Base-by-base conservation (phyloP, 2,797 vertebrate genomes). In the Odontamblyopus rebecca region DNA sequence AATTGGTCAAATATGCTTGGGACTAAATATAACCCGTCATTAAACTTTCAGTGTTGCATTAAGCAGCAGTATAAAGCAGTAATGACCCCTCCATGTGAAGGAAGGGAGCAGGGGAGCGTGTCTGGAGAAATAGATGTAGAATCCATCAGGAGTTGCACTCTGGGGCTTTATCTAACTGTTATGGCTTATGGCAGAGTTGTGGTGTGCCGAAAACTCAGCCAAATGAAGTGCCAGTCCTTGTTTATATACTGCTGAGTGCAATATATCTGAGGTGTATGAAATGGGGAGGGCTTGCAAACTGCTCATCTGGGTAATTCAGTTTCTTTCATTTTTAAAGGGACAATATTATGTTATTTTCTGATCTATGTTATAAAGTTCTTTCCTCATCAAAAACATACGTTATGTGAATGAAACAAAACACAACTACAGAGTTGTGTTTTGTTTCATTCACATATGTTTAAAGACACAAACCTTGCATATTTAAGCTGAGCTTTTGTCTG, bases 21-120 rank as follows among this genome's bases (percentile, higher is more conserved):
- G 44, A 74, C 86, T 88, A 89, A 91, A 89, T 85, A 89, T 89
- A 88, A 82, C 68, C n/a, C 0, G 1, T 62, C 81, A 85, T 90
- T 88, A 88, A 86, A 85, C 35, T 81, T 76, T 84, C 60, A 84
- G 67, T 70, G 80, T 69, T 74, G 77, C 85, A 89, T 90, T 88
- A 85, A 81, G 79, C 35, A 82, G 70, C 64, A 82, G 66, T 53
- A 77, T 75, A 82, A 82, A 62, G 62, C 71, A 80, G 70, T 86
- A 81, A 87, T 70, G 77, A 79, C 70, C 68, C 64, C 27, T 41
- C 62, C 64, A 26, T 35, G 59, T 18, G 62, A 67, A 23, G 66
- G 68, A 57, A 7, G 63, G 30, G 67, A 48, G 44, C 35, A 54
- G 66, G 57, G 38, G 64, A 29, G 57, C 26, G 51, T 1, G 62